Conservation (phyloP, 37 sponge, comb jelly and placozoan species). For the Beroe forskalii region DNA sequence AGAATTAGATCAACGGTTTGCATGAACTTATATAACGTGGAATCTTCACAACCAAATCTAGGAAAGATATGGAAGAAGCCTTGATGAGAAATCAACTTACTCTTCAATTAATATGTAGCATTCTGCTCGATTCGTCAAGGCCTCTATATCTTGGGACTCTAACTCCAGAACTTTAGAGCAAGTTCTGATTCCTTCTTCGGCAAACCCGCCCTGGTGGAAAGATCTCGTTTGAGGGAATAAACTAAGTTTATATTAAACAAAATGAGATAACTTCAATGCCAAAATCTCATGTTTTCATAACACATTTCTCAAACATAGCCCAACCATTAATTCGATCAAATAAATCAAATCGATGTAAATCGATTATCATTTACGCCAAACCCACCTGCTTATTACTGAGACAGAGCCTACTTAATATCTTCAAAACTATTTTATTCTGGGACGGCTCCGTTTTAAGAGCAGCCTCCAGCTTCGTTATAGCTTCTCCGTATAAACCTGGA, state of each 20-base stretch:
- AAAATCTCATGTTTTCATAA: no score
- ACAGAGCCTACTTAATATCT: constrained; percentile 18
- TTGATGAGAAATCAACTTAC: no score
- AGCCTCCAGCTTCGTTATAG: constrained; percentile 69
- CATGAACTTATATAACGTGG: no score
- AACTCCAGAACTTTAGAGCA: constrained; percentile 79
- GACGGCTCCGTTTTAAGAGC: constrained; percentile 72
- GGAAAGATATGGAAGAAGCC: no score
- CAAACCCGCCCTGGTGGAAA: constrained; percentile 16
- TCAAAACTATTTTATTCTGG: constrained; percentile 26
- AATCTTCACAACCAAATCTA: no score
- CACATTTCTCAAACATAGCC: no score
- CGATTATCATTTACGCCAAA: constrained; percentile 3
- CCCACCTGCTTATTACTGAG: constrained; percentile 40
- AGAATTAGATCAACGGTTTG: no score
- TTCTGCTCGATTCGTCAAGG: constrained; percentile 89
- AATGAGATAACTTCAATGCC: no score
- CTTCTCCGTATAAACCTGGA: constrained; percentile 71
- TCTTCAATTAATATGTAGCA: constrained; percentile 78
- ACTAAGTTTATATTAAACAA: no score
- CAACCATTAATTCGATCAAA: no score
- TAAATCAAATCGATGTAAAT: background rate
- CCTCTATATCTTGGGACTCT: constrained; percentile 79
- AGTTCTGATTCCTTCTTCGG: constrained; percentile 70
- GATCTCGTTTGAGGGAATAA: no score